These are phyloP conservation scores for Pachydiplax longipennis DNA, from an alignment of 2,888 invertebrate genomes.

Conservation along the genomic window DNA sequence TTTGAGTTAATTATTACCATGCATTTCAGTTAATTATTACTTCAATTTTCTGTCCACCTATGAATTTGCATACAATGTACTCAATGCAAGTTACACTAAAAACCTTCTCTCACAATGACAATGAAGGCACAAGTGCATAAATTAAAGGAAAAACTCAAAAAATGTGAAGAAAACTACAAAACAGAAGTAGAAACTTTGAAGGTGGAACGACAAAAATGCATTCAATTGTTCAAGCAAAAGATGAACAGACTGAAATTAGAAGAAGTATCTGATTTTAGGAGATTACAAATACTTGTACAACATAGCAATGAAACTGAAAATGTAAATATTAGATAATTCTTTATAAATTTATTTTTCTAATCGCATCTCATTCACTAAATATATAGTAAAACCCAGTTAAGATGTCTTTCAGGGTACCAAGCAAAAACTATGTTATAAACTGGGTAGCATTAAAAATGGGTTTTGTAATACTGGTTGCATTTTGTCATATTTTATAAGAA, in stretches of 20 bases:
- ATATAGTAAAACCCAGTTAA: no score
- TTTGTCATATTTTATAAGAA: no score
- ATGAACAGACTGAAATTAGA: neutral
- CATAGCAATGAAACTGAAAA: neutral
- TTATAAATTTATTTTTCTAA: neutral
- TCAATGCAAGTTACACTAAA: neutral
- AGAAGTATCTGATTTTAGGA: neutral
- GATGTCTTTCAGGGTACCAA: no score
- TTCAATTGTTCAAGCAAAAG: neutral
- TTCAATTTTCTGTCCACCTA: no score
- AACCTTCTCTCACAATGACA: neutral
- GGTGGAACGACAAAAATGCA: neutral
- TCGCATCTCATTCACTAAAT: neutral
- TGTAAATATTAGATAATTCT: neutral
- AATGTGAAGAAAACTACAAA: neutral
- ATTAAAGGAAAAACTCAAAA: neutral
- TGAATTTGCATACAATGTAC: no score
- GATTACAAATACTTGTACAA: neutral
- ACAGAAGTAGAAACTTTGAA: neutral
- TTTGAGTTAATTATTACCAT: no score
- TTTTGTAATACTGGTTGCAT: no score
- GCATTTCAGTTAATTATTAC: no score
- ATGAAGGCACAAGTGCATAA: neutral
- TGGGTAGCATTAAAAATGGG: no score
- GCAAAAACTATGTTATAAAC: no score